Evolutionary conservation across 2,888 invertebrate genomes (phyloP).

Genomic region (Chesias legatella): DNA sequence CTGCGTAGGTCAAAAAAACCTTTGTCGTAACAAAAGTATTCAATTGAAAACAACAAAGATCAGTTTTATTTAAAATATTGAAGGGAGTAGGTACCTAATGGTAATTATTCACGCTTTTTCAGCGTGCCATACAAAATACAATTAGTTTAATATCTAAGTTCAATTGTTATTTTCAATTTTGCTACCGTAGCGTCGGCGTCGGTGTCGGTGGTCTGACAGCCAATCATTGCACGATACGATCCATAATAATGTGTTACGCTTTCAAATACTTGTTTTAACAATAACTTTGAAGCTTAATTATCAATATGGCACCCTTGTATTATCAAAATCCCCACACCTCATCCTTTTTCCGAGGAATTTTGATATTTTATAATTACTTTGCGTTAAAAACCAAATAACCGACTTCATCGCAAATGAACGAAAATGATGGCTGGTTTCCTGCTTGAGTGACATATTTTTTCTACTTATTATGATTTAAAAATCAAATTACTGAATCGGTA

Average conservation of each 20-base stretch:
- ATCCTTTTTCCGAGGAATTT: too few species aligned
- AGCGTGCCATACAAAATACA: constrained; percentile 11
- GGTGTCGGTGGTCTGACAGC: constrained; percentile 54
- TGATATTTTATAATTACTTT: too few species aligned
- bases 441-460: too few species aligned
- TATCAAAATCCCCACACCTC: too few species aligned
- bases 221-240: constrained; percentile 49
- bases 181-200: constrained; percentile 50
- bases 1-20: constrained; percentile 1
- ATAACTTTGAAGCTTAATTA: constrained; percentile 43
- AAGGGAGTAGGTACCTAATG: constrained; percentile 10
- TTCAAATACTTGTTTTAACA: constrained; percentile 56
- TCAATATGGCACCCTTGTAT: constrained; percentile 20
- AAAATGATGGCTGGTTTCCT: too few species aligned
- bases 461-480: too few species aligned
- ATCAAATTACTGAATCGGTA: too few species aligned
- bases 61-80: constrained; percentile 18
- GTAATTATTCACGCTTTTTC: constrained; percentile 23
- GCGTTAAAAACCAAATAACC: too few species aligned
- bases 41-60: constrained; percentile 1
- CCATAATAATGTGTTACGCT: constrained; percentile 51
- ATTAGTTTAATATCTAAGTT: constrained; percentile 32
- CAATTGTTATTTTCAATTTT: constrained; percentile 53
- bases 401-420: too few species aligned
- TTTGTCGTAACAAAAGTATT: constrained; percentile 5